These are phyloP conservation scores for Sebastes steindachneri DNA, from an alignment of 2,797 vertebrate species.

Conservation along the genomic window DNA sequence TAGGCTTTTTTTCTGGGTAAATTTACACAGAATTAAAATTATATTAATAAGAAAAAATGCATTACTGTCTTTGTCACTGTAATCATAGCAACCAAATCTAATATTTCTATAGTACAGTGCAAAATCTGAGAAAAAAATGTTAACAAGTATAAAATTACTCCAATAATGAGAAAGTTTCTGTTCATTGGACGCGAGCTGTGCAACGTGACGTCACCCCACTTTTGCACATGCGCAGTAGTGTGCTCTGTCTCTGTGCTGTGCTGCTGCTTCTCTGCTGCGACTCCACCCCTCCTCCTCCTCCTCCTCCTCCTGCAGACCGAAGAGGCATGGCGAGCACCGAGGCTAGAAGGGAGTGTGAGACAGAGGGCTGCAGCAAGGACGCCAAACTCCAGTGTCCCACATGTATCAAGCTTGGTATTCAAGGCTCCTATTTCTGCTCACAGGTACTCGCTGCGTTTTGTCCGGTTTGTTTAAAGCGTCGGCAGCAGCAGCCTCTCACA, in stretches of 20 bases:
- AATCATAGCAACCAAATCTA: no score
- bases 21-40: no score
- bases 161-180: slow-evolving; percentile 67
- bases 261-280: neutral
- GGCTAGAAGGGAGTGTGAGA: slow-evolving; percentile 92
- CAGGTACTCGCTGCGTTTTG: slow-evolving; percentile 83
- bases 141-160: no score
- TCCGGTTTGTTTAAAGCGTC: neutral
- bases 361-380: slow-evolving; percentile 91
- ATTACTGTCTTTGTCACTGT: no score
- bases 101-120: no score
- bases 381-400: slow-evolving; percentile 98
- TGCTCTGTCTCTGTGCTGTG: slow-evolving; percentile 12
- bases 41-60: no score
- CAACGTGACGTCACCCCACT: slow-evolving; percentile 72
- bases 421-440: slow-evolving; percentile 98
- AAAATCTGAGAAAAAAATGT: no score
- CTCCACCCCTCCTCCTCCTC: slow-evolving; percentile 43
- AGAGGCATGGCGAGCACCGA: slow-evolving; percentile 89
- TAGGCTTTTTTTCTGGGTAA: no score
- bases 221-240: slow-evolving; percentile 57
- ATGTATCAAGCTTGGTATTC: slow-evolving; percentile 97
- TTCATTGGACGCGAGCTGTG: slow-evolving; percentile 79
- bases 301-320: slow-evolving; percentile 44
- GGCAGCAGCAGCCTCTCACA: neutral